These are phyloP conservation scores for Hybos culiciformis DNA, from an alignment of 2,888 invertebrate genomes.

Conservation along the genomic window DNA sequence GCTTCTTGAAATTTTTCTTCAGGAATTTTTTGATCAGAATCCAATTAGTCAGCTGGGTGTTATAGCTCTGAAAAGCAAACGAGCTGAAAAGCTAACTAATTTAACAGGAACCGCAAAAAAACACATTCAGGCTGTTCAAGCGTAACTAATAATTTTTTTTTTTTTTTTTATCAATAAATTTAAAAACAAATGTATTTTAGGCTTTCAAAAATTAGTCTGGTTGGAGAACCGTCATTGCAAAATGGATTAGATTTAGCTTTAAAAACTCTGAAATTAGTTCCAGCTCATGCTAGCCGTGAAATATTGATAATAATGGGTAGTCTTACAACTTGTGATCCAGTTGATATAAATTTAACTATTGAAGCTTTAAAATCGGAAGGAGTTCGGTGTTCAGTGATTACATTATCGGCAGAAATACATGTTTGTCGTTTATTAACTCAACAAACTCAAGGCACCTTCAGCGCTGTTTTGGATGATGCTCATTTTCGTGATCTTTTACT, in stretches of 20 bases:
- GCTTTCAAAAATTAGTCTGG: slow-evolving; percentile 50
- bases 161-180: neutral
- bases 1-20: slow-evolving; percentile 84
- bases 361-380: slow-evolving; percentile 61
- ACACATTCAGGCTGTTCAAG: slow-evolving; percentile 55
- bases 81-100: slow-evolving; percentile 85
- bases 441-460: slow-evolving; percentile 78
- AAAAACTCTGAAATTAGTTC: slow-evolving; percentile 71
- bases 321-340: slow-evolving; percentile 92
- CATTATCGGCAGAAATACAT: slow-evolving; percentile 87
- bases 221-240: slow-evolving; percentile 92
- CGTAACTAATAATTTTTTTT: slow-evolving; percentile 27
- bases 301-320: slow-evolving; percentile 84
- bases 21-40: slow-evolving; percentile 97
- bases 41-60: slow-evolving; percentile 95
- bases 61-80: slow-evolving; percentile 79
- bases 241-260: slow-evolving; percentile 84
- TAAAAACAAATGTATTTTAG: too few relatives aligned
- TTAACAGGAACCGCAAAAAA: slow-evolving; percentile 75
- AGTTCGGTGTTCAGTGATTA: slow-evolving; percentile 87
- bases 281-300: slow-evolving; percentile 90
- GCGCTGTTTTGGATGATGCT: slow-evolving; percentile 69
- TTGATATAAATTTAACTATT: slow-evolving; percentile 76
- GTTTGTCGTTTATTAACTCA: slow-evolving; percentile 76
- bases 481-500: slow-evolving; percentile 55